A percentile compares a stretch with the other conserved stretches of the same genome.
Conservation (phyloP, 23 tunicate genomes). For the Diplosoma virens region DNA sequence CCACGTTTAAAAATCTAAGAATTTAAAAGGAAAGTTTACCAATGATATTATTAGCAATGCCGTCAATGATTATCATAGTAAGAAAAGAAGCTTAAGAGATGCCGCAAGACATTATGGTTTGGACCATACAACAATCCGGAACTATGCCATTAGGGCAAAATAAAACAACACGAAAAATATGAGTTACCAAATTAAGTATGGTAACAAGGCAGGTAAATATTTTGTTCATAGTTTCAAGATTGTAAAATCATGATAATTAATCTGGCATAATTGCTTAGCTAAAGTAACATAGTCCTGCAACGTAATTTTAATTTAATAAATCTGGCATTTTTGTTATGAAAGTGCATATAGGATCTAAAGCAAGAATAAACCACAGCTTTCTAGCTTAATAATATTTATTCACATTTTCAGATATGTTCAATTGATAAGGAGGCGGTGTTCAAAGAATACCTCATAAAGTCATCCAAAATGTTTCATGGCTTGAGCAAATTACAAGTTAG, state of each 20-base stretch:
- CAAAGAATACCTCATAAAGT: background rate
- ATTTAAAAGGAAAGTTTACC: background rate
- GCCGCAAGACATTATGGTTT: background rate
- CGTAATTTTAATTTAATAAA: background rate
- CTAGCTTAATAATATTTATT: slow-evolving; percentile 2
- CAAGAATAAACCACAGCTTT: background rate
- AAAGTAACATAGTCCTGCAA: background rate
- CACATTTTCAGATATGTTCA: background rate
- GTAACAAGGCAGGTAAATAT: slow-evolving; percentile 25
- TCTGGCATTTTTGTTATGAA: background rate
- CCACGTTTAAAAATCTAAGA: slow-evolving; percentile 9
- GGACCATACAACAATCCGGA: slow-evolving; percentile 10
- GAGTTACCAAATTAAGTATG: background rate
- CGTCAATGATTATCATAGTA: background rate
- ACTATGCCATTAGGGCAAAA: background rate
- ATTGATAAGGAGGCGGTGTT: background rate
- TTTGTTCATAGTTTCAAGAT: background rate
- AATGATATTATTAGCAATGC: background rate
- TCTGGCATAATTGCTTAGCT: background rate
- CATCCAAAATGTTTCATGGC: slow-evolving; percentile 33
- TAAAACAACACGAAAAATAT: background rate
- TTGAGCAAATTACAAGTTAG: background rate
- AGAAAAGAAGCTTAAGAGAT: background rate
- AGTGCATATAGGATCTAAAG: background rate
- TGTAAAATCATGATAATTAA: background rate